These are phyloP conservation scores for Psephotus haematonotus DNA, from an alignment of 2,113 vertebrate species.

Conservation along the genomic window DNA sequence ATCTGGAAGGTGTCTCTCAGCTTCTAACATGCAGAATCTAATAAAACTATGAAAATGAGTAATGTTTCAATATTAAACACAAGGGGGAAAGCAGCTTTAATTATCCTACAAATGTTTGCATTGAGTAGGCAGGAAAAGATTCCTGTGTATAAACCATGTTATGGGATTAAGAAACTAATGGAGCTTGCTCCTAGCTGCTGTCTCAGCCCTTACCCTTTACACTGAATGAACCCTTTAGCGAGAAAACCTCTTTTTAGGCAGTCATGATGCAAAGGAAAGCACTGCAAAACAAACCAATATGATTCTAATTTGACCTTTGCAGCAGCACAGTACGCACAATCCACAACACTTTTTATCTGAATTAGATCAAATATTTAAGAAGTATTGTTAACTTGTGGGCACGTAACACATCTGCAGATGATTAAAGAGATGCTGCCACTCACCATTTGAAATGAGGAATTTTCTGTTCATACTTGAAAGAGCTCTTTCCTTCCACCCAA, in stretches of 20 bases:
- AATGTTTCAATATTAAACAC: neutral
- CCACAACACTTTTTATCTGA: neutral
- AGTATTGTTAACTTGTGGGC: neutral
- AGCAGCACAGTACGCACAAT: neutral
- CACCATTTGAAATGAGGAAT: neutral
- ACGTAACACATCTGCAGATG: neutral
- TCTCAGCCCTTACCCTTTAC: neutral
- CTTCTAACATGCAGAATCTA: neutral
- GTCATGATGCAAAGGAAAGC: neutral
- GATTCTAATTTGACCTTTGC: neutral
- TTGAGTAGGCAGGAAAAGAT: neutral
- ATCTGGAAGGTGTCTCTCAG: neutral
- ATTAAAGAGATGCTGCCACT: conserved; percentile 29
- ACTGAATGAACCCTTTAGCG: neutral
- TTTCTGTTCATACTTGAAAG: neutral
- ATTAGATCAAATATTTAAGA: neutral
- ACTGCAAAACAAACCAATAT: neutral
- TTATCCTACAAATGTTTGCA: neutral
- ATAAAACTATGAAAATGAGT: neutral
- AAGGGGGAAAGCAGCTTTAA: neutral
- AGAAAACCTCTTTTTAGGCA: neutral
- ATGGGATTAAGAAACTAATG: neutral
- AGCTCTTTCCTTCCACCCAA: neutral
- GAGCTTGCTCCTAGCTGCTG: neutral
- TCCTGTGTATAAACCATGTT: neutral